phyloP scores from a whole-genome alignment of 2,888 invertebrate species.

The Diarsia dahlii region DNA sequence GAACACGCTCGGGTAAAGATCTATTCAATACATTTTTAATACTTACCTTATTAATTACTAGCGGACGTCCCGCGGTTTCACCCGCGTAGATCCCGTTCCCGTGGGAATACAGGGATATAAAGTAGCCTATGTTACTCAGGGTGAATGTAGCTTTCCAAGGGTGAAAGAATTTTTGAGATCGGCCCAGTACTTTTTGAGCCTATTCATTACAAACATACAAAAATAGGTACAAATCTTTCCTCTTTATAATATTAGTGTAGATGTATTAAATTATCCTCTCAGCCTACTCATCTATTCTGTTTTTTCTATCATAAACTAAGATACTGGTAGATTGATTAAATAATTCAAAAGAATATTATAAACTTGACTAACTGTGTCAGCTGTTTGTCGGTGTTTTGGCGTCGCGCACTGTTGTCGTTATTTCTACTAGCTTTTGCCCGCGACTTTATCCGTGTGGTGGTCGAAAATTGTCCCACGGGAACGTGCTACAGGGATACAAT shows the following conservation, averaged over 20 bases:
- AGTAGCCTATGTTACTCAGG: too few species aligned
- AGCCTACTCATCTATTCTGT: neutral
- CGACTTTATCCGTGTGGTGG: neutral
- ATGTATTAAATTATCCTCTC: constrained; percentile 8
- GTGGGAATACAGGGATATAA: too few species aligned
- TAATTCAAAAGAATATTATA: neutral
- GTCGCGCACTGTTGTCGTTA: neutral
- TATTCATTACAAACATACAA: too few species aligned
- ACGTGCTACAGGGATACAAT: neutral
- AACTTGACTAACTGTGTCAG: neutral
- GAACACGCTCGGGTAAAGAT: neutral
- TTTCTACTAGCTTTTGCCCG: neutral
- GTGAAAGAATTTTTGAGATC: too few species aligned
- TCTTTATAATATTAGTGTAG: too few species aligned
- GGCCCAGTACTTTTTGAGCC: too few species aligned
- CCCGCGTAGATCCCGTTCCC: too few species aligned
- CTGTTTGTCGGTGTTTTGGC: constrained; percentile 12
- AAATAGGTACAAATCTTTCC: too few species aligned
- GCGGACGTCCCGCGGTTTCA: too few species aligned
- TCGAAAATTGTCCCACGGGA: neutral
- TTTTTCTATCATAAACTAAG: neutral
- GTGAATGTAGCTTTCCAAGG: too few species aligned
- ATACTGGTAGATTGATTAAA: neutral
- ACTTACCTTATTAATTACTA: constrained; percentile 5
- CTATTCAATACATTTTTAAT: constrained; percentile 14